Base-by-base conservation (phyloP, 2,113 vertebrate species). In the Callocephalon fimbriatum region DNA sequence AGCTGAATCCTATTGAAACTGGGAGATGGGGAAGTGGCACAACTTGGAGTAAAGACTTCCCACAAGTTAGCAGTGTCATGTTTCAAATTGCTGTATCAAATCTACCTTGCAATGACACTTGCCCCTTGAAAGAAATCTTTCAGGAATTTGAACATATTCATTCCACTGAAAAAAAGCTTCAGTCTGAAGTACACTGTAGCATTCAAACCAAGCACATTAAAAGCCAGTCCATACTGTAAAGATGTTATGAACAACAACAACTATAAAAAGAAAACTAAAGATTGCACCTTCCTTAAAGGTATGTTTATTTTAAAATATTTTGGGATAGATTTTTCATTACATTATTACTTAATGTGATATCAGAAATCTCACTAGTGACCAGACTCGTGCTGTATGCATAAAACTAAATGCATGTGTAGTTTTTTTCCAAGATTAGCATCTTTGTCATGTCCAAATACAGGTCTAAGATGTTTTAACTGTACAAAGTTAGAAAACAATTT, bases 11-110 rank as follows among this genome's bases (percentile, higher is more conserved):
- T 53, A 40, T 44, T 83, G 71, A 76, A 86, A 82, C 0, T 35
- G 12, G 14, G 15, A 86, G 37, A 66, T 29, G 12, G 17, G 27
- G 19, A 90, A 79, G 47, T 68, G 66, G 48, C 71, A 90, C 10
- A 76, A 73, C n/a, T 58, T 67, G 38, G 15, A 77, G 38, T 40
- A 68, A 80, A 92, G 10, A 79, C 56, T 80, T 94, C 70, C 47
- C 32, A 51, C 15, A 50, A 78, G 65, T 78, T 2, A 89, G 11
- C 7, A 54, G 29, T 71, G 88, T 71, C 68, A 37, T 91, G 45
- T 86, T 97, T 96, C 67, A 59, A 70, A n/a, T 3, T 63, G 48
- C 76, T 73, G 15, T 58, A 62, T 83, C n/a, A 86, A 88, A 86
- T 74, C 82, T 82, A 79, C 54, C 13, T 93, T 68, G 26, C 78